Conservation (phyloP, 2,888 invertebrate genomes). For the Philereme transversata region DNA sequence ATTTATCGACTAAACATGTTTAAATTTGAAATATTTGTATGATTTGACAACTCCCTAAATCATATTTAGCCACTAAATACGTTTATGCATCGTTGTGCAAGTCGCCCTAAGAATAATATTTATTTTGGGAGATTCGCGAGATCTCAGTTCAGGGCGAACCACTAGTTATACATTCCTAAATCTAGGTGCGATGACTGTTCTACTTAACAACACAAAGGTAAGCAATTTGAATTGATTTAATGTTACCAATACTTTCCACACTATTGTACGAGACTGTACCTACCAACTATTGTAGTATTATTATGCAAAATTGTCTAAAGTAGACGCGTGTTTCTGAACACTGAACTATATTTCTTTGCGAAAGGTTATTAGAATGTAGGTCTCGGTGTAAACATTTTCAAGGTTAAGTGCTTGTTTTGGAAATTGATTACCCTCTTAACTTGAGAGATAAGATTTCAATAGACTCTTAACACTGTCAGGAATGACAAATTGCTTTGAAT, state of each 20-base stretch:
- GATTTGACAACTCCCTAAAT: no score
- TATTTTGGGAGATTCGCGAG: no score
- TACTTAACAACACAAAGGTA: no score
- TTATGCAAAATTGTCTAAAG: slow-evolving; percentile 76
- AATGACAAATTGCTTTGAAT: slow-evolving; percentile 34
- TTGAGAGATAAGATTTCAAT: slow-evolving; percentile 38
- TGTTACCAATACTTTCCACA: slow-evolving; percentile 1
- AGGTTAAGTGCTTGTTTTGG: slow-evolving; percentile 60
- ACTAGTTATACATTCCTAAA: no score
- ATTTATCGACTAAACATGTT: no score
- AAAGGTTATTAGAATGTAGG: slow-evolving; percentile 79
- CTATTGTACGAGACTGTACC: slow-evolving; percentile 47
- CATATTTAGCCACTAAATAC: no score
- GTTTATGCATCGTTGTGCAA: no score
- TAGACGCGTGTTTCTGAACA: slow-evolving; percentile 61
- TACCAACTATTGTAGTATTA: slow-evolving; percentile 72
- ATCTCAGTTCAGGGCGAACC: no score
- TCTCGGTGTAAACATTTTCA: slow-evolving; percentile 61
- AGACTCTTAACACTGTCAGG: slow-evolving; percentile 22
- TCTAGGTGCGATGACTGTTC: no score
- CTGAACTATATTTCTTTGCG: slow-evolving; percentile 67
- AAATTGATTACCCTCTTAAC: slow-evolving; percentile 44
- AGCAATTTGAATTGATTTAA: no score
- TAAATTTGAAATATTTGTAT: no score
- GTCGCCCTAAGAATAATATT: no score